These are phyloP conservation scores for Stegophylla sp. DNA, from an alignment of 2,888 invertebrate species.

Conservation along the genomic window DNA sequence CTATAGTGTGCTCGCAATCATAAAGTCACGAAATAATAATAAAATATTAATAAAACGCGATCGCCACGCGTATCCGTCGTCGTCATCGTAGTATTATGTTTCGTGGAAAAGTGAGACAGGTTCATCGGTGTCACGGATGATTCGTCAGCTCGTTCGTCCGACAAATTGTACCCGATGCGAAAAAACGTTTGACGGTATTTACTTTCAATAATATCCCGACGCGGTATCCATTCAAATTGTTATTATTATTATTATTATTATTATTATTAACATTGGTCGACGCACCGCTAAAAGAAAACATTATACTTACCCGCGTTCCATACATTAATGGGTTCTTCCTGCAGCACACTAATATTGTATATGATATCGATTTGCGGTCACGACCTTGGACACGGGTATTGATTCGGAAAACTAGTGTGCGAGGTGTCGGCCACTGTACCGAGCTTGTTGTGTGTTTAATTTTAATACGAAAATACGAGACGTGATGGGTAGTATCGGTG, in stretches of 20 bases:
- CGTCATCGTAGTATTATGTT: neutral
- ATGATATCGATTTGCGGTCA: conserved; percentile 18
- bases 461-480: too few species aligned
- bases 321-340: too few species aligned
- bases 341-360: too few species aligned
- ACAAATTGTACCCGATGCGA: conserved; percentile 18
- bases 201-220: conserved; percentile 18
- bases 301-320: too few species aligned
- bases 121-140: conserved; percentile 35
- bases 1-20: too few species aligned
- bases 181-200: conserved; percentile 35
- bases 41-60: too few species aligned
- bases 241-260: neutral
- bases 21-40: too few species aligned
- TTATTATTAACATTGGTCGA: too few species aligned
- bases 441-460: neutral
- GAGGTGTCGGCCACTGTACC: neutral
- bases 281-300: too few species aligned
- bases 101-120: conserved; percentile 9
- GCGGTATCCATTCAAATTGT: conserved; percentile 6
- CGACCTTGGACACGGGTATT: conserved; percentile 32
- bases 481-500: too few species aligned
- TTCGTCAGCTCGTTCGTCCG: neutral
- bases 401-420: neutral
- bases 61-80: too few species aligned